These are phyloP conservation scores for Cheilosia impressa DNA, from an alignment of 2,888 invertebrate species.

Conservation along the genomic window DNA sequence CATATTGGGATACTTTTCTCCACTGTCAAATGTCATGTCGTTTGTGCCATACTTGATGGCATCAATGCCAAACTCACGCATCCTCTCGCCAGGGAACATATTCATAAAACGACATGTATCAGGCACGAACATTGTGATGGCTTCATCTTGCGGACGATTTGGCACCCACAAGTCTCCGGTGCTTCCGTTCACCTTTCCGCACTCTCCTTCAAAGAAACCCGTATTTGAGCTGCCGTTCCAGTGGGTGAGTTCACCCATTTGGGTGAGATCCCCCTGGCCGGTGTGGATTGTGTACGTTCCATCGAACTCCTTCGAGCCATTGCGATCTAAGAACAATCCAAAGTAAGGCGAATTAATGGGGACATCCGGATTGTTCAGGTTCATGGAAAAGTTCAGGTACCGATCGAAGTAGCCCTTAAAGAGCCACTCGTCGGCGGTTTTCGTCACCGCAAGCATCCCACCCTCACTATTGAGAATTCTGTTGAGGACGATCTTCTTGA, in stretches of 20 bases:
- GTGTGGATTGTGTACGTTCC: constrained; percentile 91
- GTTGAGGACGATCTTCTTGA: constrained; percentile 84
- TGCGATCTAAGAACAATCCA: constrained; percentile 92
- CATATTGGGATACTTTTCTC: constrained; percentile 85
- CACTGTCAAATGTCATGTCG: constrained; percentile 89
- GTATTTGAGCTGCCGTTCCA: constrained; percentile 88
- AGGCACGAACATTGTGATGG: constrained; percentile 88
- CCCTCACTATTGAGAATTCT: constrained; percentile 85
- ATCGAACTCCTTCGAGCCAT: constrained; percentile 88
- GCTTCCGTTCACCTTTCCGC: constrained; percentile 89
- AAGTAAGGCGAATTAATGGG: constrained; percentile 89
- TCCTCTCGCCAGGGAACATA: constrained; percentile 77
- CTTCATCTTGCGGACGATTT: constrained; percentile 82
- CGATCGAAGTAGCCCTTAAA: constrained; percentile 92
- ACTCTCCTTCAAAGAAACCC: constrained; percentile 85
- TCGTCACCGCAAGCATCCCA: constrained; percentile 85
- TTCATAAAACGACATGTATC: constrained; percentile 90
- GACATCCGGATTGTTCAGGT: constrained; percentile 83
- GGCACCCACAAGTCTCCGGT: constrained; percentile 93
- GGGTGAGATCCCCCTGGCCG: constrained; percentile 86
- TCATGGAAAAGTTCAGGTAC: constrained; percentile 86
- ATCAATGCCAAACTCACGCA: constrained; percentile 77
- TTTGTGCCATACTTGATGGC: constrained; percentile 84
- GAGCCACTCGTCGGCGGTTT: constrained; percentile 87
- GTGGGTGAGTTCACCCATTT: constrained; percentile 87